These are phyloP conservation scores for Megaleporinus macrocephalus DNA, from an alignment of 2,113 vertebrate genomes.

Conservation along the genomic window DNA sequence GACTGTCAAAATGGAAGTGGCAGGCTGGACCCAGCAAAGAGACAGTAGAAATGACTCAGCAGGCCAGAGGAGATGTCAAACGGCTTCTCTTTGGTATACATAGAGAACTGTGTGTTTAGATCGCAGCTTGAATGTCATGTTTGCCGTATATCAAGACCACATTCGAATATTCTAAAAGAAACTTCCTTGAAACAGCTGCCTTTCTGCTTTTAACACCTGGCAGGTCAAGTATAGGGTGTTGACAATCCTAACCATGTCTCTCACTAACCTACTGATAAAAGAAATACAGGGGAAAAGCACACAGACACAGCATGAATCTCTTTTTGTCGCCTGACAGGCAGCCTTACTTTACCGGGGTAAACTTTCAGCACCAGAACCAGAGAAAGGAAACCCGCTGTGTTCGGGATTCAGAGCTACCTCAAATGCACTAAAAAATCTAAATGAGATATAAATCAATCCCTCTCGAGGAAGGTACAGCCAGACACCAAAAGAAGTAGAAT, in stretches of 20 bases:
- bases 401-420: background rate
- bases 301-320: background rate
- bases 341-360: background rate
- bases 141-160: background rate
- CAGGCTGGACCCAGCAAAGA: background rate
- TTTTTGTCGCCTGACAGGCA: background rate
- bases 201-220: background rate
- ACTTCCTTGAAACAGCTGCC: background rate
- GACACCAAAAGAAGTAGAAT: constrained; percentile 6
- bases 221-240: background rate
- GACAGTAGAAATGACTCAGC: background rate
- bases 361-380: background rate
- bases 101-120: background rate
- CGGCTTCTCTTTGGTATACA: background rate
- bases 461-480: background rate
- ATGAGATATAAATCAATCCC: background rate
- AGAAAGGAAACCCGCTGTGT: background rate
- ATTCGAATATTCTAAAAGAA: background rate
- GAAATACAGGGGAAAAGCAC: background rate
- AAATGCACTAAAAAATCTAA: background rate
- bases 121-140: background rate
- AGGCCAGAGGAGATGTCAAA: background rate
- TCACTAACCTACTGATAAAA: background rate
- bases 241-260: background rate
- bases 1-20: constrained; percentile 32